phyloP scores from a whole-genome alignment of 2,888 invertebrate genomes.

The Drosophila mercatorum region DNA sequence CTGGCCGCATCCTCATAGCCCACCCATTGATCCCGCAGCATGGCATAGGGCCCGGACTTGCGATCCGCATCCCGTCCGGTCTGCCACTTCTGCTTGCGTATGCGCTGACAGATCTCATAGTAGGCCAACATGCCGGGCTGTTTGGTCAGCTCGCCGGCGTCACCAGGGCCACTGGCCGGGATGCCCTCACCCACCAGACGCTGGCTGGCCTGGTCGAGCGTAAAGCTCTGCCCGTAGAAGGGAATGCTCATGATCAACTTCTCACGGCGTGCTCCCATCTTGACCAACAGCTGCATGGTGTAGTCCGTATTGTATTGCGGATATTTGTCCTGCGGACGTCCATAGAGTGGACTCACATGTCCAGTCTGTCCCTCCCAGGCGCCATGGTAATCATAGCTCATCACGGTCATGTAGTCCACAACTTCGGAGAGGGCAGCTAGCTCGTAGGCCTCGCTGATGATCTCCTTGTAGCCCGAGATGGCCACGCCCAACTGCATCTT shows the following conservation, averaged over 20 bases:
- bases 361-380: conserved; percentile 93
- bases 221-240: conserved; percentile 94
- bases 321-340: conserved; percentile 88
- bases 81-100: conserved; percentile 89
- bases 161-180: conserved; percentile 90
- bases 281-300: conserved; percentile 91
- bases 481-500: conserved; percentile 92
- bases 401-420: conserved; percentile 92
- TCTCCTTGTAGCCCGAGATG: conserved; percentile 95
- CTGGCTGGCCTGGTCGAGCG: conserved; percentile 85
- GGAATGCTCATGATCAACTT: conserved; percentile 93
- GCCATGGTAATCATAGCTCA: conserved; percentile 95
- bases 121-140: conserved; percentile 95
- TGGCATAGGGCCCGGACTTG: conserved; percentile 89
- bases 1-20: conserved; percentile 94
- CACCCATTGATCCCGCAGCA: conserved; percentile 93
- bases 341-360: conserved; percentile 92
- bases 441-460: conserved; percentile 94
- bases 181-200: conserved; percentile 86
- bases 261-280: conserved; percentile 90
- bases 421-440: conserved; percentile 88
- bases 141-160: conserved; percentile 91
- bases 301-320: conserved; percentile 92
- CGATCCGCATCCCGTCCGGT: conserved; percentile 88
- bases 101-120: conserved; percentile 92